A percentile compares a stretch with the other conserved stretches of the same genome.
These are phyloP conservation scores for Cenopis cana DNA, from an alignment of 2,888 invertebrate genomes.

Conservation along the genomic window DNA sequence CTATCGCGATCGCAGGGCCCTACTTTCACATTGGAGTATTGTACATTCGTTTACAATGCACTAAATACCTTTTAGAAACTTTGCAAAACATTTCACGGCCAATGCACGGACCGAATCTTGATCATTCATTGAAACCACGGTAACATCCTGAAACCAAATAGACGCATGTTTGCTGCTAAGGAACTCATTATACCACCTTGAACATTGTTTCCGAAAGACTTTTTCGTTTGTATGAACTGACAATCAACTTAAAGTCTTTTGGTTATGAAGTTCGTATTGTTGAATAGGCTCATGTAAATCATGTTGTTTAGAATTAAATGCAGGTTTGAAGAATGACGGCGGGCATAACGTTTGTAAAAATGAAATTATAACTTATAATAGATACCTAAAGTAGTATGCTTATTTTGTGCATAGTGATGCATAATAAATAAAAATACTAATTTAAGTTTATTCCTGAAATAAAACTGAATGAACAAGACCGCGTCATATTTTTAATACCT, in stretches of 20 bases:
- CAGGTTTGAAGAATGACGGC: conserved; percentile 1
- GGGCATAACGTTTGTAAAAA: no score
- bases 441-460: no score
- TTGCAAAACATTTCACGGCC: conserved; percentile 31
- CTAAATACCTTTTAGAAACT: conserved; percentile 1
- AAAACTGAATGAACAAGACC: no score
- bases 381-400: neutral
- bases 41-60: neutral
- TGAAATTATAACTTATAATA: no score
- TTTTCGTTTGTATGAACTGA: neutral
- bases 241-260: neutral
- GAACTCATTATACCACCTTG: neutral
- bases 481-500: no score
- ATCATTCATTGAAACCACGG: conserved; percentile 40
- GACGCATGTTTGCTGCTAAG: conserved; percentile 13
- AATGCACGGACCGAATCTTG: conserved; percentile 39
- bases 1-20: neutral
- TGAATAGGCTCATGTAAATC: neutral
- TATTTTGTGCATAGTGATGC: no score
- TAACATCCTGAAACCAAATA: conserved; percentile 19
- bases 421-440: no score
- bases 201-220: neutral
- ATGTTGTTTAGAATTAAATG: conserved; percentile 27
- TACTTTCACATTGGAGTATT: neutral
- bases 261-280: neutral